These are phyloP conservation scores for Stegana nigrithorax DNA, from an alignment of 2,888 invertebrate species.

Conservation along the genomic window DNA sequence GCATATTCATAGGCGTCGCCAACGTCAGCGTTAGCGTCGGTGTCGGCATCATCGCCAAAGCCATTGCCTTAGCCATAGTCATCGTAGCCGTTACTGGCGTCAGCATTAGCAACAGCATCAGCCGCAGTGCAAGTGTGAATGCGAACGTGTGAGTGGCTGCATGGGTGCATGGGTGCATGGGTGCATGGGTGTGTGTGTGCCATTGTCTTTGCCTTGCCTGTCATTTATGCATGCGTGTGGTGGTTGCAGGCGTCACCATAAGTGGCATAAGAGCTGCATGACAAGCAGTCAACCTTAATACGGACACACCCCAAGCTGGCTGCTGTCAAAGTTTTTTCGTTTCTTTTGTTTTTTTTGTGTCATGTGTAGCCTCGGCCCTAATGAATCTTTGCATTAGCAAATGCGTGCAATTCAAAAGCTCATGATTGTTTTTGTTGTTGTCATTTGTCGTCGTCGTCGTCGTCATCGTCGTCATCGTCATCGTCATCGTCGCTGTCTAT, in stretches of 20 bases:
- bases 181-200: not conserved
- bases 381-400: slow-evolving; percentile 10
- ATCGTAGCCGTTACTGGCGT: no score
- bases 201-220: no score
- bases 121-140: not conserved
- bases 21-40: slow-evolving; percentile 28
- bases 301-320: no score
- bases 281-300: no score
- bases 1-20: slow-evolving; percentile 1
- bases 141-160: slow-evolving; percentile 26
- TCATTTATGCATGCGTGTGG: no score
- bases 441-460: no score
- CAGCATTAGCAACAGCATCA: no score
- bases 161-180: slow-evolving; percentile 33
- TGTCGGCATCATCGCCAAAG: slow-evolving; percentile 31
- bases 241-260: no score
- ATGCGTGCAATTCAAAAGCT: slow-evolving; percentile 8
- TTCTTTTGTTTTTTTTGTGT: slow-evolving; percentile 59
- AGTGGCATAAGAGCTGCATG: slow-evolving; percentile 2
- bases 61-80: no score
- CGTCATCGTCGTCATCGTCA: not conserved
- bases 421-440: no score
- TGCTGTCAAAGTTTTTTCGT: no score
- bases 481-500: no score
- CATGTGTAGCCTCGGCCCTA: slow-evolving; percentile 30